Base-by-base conservation (phyloP, 2,797 vertebrate species). In the Alca torda region DNA sequence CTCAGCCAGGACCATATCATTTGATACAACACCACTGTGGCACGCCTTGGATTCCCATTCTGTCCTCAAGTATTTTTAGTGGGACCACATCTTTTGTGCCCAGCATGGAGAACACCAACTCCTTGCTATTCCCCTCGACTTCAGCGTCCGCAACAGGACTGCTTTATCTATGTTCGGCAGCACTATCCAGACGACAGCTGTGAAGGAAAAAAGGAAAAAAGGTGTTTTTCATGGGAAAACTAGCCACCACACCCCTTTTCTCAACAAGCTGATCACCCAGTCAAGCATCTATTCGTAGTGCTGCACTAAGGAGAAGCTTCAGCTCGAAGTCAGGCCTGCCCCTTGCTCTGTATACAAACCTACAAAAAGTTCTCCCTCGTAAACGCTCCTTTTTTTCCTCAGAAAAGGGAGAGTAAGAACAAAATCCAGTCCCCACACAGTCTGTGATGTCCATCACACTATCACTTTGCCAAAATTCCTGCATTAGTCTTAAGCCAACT, bases 391-490 rank as follows among this genome's bases (percentile, higher is more conserved):
- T 41, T 4, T 30, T 61, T 17, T 57, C 37, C 33, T 30, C 41
- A 17, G 11, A 19, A 51, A 64, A 46, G 11, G 19, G 5, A 17
- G 4, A 81, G 14, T 15, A 39, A 48, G 59, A 54, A 54, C 8
- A 33, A 37, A 65, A 50, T 4, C 16, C 25, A 65, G 54, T 9
- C 26, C 60, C 50, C 16, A 6, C 2, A 7, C 1, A 41, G 25
- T 12, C 48, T 21, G 6, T 0, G 2, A 37, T 11, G 53, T 19
- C n/a, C 28, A 73, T 13, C 21, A 9, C 1, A 0, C 13, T 15
- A 26, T 1, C 10, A 5, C 6, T 3, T 37, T 1, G 39, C 19
- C 16, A 26, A 13, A 59, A 28, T 8, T 26, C 43, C 39, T 7
- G 28, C 24, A 4, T 12, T 11, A n/a, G 6, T 16, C 37, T 56